These are phyloP conservation scores for Cydia amplana DNA, from an alignment of 1,140 invertebrate genomes.

Conservation along the genomic window DNA sequence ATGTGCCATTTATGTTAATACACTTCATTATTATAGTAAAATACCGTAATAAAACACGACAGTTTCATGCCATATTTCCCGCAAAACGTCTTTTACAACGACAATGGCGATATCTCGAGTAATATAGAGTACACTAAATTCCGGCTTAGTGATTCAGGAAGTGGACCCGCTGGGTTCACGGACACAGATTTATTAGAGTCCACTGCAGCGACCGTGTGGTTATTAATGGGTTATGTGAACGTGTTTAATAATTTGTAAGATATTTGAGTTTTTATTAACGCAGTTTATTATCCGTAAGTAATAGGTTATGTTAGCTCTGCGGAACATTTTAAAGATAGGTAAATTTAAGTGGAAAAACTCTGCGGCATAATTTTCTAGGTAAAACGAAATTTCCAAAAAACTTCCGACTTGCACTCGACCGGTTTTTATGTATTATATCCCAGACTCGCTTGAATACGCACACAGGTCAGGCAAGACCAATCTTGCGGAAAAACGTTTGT, in stretches of 20 bases:
- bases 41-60: constrained; percentile 11
- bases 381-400: no score
- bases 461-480: not conserved
- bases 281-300: not conserved
- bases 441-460: not conserved
- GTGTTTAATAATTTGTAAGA: constrained; percentile 17
- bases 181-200: constrained; percentile 32
- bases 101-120: constrained; percentile 15
- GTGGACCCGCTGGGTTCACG: constrained; percentile 29
- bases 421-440: not conserved
- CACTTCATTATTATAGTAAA: constrained; percentile 12
- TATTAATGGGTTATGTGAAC: constrained; percentile 24
- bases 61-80: constrained; percentile 11
- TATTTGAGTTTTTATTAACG: not conserved
- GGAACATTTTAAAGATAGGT: not conserved
- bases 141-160: constrained; percentile 28
- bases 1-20: constrained; percentile 3
- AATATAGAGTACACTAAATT: constrained; percentile 27
- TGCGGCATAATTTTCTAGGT: not conserved
- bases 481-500: not conserved
- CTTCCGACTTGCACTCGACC: no score
- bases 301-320: not conserved
- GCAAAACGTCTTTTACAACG: constrained; percentile 16
- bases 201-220: constrained; percentile 25
- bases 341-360: not conserved